A percentile compares a stretch with the other conserved stretches of the same genome.
Evolutionary conservation across 2,113 vertebrate genomes (phyloP).

Genomic region (Sminthopsis crassicaudata): DNA sequence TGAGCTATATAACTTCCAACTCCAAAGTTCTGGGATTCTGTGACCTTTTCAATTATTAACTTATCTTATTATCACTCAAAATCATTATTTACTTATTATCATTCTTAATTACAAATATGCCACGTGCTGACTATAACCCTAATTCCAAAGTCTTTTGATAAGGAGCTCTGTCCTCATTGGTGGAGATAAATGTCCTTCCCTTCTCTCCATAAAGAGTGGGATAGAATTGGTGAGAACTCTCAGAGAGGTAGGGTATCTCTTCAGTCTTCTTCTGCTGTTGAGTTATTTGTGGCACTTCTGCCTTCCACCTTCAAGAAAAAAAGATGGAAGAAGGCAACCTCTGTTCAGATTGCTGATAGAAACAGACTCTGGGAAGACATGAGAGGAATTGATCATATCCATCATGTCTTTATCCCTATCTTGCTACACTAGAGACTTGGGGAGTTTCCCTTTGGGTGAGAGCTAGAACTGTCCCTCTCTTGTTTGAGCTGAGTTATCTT

Average conservation of each 20-base stretch:
- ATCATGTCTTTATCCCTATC: neutral
- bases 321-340: neutral
- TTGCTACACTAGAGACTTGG: neutral
- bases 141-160: neutral
- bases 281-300: neutral
- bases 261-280: neutral
- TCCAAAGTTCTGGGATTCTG: neutral
- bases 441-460: neutral
- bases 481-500: neutral
- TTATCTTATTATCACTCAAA: neutral
- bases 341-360: neutral
- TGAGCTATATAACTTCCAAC: neutral
- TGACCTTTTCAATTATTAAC: neutral
- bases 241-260: neutral
- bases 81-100: neutral
- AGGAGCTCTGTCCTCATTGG: neutral
- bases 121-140: neutral
- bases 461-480: neutral
- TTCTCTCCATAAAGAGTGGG: neutral
- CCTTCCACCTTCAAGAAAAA: neutral
- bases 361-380: neutral
- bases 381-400: neutral
- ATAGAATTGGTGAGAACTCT: neutral
- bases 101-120: neutral
- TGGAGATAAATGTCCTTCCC: neutral